Evolutionary conservation across 2,113 vertebrate species (phyloP).

Genomic region (Empidonax traillii): DNA sequence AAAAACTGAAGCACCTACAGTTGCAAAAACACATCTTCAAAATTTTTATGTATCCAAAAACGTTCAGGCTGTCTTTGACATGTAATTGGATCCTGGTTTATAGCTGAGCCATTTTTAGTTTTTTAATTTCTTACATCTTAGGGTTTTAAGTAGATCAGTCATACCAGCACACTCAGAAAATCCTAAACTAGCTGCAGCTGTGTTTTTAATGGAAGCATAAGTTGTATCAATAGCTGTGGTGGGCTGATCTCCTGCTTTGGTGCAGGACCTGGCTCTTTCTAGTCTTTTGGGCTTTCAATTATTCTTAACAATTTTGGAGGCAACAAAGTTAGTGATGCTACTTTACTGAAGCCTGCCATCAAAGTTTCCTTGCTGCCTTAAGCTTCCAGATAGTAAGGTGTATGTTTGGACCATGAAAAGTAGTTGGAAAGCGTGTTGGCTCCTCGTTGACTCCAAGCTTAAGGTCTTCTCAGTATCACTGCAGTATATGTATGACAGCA

Average conservation of each 20-base stretch:
- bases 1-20: neutral
- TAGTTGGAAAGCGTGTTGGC: neutral
- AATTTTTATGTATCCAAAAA: neutral
- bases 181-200: neutral
- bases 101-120: neutral
- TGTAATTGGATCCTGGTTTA: constrained; percentile 21
- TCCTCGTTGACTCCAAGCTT: neutral
- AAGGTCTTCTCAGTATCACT: neutral
- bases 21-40: neutral
- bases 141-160: neutral
- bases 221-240: accelerated
- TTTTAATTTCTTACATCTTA: constrained; percentile 7
- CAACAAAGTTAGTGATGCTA: neutral
- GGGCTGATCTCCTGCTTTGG: neutral
- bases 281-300: neutral
- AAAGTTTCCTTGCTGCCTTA: neutral
- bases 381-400: neutral
- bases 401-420: neutral
- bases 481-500: accelerated
- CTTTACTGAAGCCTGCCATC: neutral
- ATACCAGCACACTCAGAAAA: neutral
- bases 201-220: neutral
- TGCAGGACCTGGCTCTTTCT: neutral
- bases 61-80: neutral
- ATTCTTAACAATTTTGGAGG: neutral